Percentiles rank a stretch among this genome's conserved stretches.
phyloP scores from a whole-genome alignment of 2,113 vertebrate genomes.

The Cheilinus undulatus region DNA sequence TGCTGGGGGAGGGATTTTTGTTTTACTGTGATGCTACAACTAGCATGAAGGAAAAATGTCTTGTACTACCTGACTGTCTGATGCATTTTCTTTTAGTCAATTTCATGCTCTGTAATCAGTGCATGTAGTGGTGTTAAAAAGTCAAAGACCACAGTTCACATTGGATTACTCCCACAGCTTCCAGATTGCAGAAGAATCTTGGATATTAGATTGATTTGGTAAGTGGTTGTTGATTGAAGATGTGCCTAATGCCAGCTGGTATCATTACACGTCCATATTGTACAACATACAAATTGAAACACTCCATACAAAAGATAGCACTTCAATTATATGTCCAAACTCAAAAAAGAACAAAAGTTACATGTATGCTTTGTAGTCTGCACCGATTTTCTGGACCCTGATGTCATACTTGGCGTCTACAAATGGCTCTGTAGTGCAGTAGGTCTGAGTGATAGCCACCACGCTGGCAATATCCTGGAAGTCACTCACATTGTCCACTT shows the following conservation, averaged over 20 bases:
- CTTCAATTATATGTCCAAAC: neutral
- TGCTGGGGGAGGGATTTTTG: constrained; percentile 2
- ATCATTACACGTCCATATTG: too few relatives aligned
- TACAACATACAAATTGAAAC: too few relatives aligned
- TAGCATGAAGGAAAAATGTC: too few relatives aligned
- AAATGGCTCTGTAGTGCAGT: constrained; percentile 96
- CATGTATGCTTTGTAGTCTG: constrained; percentile 99
- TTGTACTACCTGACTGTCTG: neutral
- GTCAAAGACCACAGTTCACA: neutral
- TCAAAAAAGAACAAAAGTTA: constrained; percentile 55
- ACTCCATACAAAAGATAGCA: too few relatives aligned
- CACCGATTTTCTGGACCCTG: constrained; percentile 97
- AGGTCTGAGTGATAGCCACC: constrained; percentile 98
- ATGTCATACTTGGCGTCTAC: constrained; percentile 99
- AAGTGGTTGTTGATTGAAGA: too few relatives aligned
- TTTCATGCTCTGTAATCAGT: neutral
- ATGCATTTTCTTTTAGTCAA: neutral
- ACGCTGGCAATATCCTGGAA: constrained; percentile 99
- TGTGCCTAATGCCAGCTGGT: too few relatives aligned
- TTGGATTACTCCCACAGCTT: too few relatives aligned
- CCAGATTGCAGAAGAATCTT: too few relatives aligned
- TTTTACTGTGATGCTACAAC: neutral
- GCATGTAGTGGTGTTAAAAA: neutral
- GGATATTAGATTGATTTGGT: too few relatives aligned
- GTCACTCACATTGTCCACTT: constrained; percentile 97